Base-by-base conservation (phyloP, 92 coral and sea anemone genomes). In the Epizoanthus illoricatus region DNA sequence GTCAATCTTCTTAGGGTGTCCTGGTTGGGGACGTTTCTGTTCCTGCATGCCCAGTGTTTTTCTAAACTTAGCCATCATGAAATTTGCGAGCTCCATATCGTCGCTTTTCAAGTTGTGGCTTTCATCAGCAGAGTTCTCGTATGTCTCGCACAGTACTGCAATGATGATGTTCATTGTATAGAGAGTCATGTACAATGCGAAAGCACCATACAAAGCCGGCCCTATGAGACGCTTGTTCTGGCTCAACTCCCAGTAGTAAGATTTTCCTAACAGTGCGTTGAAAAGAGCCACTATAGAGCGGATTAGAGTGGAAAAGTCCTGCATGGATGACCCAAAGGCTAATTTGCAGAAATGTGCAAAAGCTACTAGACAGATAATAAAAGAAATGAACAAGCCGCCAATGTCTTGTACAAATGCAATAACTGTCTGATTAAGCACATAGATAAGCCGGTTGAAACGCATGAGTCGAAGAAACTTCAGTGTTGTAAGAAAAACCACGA, bases 121-220 rank as follows among this genome's bases (percentile, higher is more conserved):
- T 19, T 83, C 79, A 5, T 52, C 85, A 11, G 78, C 74, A 20
- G 66, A 71, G 6, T 82, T 49, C 23, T 68, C 91, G 83, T 90
- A 90, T 0, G 94, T 86, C 10, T 87, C 73, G 45, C 90, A 90
- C n/a, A 92, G 83, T 10, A 92, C 91, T 4, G 92, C 86, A 3
- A 92, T 88, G 43, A 92, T 90, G 67, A 92, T 92, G 75, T 92
- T 92, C 23, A 92, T 79, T 16, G 91, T 87, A 5, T 90, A 81
- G 12, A 92, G 87, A 3, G 84, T 91, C 97, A 92, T 86, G 4
- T 88, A 84, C 17, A 92, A 47, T 54, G 90, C 85, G 76, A 87
- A 92, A 17, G 69, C 57, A 11, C 88, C 76, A 55, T 85, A 92
- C 16, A 92, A 20, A 11, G 80, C 56, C 4, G 94, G 97, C 1